phyloP scores from a whole-genome alignment of 1,140 invertebrate genomes.

The Micrasema minimum region DNA sequence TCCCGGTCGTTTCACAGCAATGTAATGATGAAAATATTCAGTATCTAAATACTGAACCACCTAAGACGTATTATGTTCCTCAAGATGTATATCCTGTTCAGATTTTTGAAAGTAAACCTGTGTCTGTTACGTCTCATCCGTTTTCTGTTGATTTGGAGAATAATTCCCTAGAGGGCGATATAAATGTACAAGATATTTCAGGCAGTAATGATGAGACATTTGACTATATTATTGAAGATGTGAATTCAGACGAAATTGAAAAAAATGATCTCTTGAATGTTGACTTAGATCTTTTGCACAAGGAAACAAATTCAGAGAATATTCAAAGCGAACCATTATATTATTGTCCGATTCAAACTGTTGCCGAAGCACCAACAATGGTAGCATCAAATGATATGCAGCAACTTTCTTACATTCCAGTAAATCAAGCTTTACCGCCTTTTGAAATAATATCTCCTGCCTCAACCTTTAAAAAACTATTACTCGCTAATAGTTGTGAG shows the following conservation, averaged over 20 bases:
- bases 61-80: too few species aligned
- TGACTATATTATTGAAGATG: conserved; percentile 27
- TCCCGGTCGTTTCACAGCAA: too few species aligned
- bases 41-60: too few species aligned
- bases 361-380: too few species aligned
- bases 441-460: conserved; percentile 17
- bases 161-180: conserved; percentile 2
- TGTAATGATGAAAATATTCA: too few species aligned
- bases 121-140: too few species aligned
- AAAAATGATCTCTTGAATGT: conserved; percentile 17
- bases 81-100: too few species aligned
- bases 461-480: conserved; percentile 23
- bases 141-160: too few species aligned
- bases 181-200: neutral
- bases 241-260: conserved; percentile 34
- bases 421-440: conserved; percentile 9
- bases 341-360: neutral
- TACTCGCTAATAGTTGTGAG: neutral
- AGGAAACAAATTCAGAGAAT: conserved; percentile 14
- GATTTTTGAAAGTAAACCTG: too few species aligned
- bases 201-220: conserved; percentile 18
- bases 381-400: too few species aligned
- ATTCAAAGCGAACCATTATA: conserved; percentile 1
- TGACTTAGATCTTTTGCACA: conserved; percentile 21
- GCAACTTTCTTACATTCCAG: neutral